Base-by-base conservation (phyloP, 2,888 invertebrate species). In the Eristalis tenax region DNA sequence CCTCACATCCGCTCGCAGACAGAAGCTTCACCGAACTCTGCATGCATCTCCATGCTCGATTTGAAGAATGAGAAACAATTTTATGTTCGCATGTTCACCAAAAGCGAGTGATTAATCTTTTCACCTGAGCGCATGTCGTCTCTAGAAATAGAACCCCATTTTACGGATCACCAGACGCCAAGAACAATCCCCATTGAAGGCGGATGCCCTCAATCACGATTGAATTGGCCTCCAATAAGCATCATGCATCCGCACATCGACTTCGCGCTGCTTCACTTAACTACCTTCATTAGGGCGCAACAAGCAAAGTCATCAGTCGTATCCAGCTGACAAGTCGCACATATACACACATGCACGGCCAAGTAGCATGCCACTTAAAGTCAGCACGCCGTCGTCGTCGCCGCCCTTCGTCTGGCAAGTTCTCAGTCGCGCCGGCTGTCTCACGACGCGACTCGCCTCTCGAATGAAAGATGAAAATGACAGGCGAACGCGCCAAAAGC, bases 231-330 rank as follows among this genome's bases (percentile, higher is more conserved):
- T 26, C 38, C 43, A 64, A 74, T 73, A 71, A 65, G 73, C 59
- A 40, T 57, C 50, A 18, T 59, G 43, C 56, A 61, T 22, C 23
- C 13, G 22, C 22, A 5, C 50, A 38, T 1, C 23, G 75, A 80
- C 68, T 75, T 75, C 87, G 75, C 71, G 83, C 86, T 87, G 86
- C 71, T 83, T 79, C 68, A 61, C 74, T 83, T 87, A 87, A 87
- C 87, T 83, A 83, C 83, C 83, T 87, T 87, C 87, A 87, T 87
- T 87, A 87, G 75, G 73, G 83, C 65, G 68, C 83, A 87, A 87
- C 87, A 87, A 87, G 79, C 80, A 63, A 32, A 87, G 71, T 83
- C 83, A 87, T 87, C 87, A 87, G 83, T 87, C 68, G 79, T 80
- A 38, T 64, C 40, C 61, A 76, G 71, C 87, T 83, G 79, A 87